These are phyloP conservation scores for Aquatica leii DNA, from an alignment of 2,888 invertebrate genomes.

Conservation along the genomic window DNA sequence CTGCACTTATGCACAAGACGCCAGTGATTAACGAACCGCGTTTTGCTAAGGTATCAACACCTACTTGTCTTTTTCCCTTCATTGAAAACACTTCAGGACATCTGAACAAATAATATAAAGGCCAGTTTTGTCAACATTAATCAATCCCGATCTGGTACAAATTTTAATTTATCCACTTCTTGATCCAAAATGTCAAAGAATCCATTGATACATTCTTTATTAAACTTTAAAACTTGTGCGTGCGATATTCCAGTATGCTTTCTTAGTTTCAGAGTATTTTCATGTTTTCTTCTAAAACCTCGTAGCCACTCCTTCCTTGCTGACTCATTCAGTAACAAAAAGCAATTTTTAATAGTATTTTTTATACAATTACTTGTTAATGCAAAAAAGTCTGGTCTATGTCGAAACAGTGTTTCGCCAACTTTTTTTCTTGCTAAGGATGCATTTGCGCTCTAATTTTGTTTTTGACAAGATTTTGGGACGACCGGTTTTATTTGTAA, in stretches of 20 bases:
- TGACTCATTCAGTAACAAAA: not conserved
- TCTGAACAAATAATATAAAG: not conserved
- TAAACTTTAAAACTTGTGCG: not conserved
- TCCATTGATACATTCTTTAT: not conserved
- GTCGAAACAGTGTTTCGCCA: not conserved
- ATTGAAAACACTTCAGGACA: not conserved
- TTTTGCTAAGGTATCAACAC: too few species aligned
- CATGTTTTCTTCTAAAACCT: not conserved
- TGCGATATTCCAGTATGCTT: not conserved
- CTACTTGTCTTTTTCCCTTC: not conserved
- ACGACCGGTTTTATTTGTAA: not conserved
- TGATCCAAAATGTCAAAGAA: not conserved
- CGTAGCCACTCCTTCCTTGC: slow-evolving; percentile 2
- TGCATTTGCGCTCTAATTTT: not conserved
- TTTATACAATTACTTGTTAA: too few species aligned
- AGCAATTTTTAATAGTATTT: too few species aligned
- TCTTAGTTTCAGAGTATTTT: not conserved
- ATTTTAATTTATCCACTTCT: not conserved
- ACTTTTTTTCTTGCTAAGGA: not conserved
- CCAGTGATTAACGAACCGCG: too few species aligned
- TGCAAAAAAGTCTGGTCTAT: too few species aligned
- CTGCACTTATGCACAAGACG: not conserved
- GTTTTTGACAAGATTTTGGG: too few species aligned
- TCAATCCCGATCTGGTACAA: not conserved
- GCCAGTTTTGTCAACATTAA: not conserved